Evolutionary conservation across 2,888 invertebrate species (phyloP).

Genomic region (Glyphotaelius pellucidus): DNA sequence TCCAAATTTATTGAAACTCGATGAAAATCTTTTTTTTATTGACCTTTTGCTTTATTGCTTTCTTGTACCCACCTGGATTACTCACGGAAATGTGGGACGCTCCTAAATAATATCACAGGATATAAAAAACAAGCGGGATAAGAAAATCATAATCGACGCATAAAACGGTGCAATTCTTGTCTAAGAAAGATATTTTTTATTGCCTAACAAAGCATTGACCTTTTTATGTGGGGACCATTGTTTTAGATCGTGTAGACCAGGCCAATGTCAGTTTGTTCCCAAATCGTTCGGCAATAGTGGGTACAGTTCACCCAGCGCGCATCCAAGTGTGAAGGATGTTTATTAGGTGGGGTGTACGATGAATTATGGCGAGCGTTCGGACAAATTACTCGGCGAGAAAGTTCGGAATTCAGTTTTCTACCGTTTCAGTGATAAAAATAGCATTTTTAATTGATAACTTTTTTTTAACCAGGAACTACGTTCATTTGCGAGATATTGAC

Average conservation of each 20-base stretch:
- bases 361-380: slow-evolving; percentile 36
- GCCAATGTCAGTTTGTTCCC: slow-evolving; percentile 48
- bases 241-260: slow-evolving; percentile 28
- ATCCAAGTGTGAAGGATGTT: slow-evolving; percentile 43
- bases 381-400: slow-evolving; percentile 25
- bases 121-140: slow-evolving; percentile 5
- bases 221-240: slow-evolving; percentile 18
- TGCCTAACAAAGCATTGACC: background rate
- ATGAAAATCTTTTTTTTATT: slow-evolving; percentile 17
- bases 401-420: slow-evolving; percentile 6
- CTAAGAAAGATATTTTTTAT: background rate
- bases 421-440: slow-evolving; percentile 3
- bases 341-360: slow-evolving; percentile 53
- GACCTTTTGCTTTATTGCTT: slow-evolving; percentile 9
- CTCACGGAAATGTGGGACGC: slow-evolving; percentile 42
- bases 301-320: slow-evolving; percentile 22
- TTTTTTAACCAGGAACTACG: background rate
- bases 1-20: background rate
- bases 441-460: background rate
- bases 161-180: background rate
- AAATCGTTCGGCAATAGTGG: slow-evolving; percentile 29
- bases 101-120: slow-evolving; percentile 36
- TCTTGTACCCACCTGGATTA: slow-evolving; percentile 15
- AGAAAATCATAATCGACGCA: background rate
- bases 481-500: background rate